Conservation (phyloP, 2,797 vertebrate genomes). For the Rallus crepitans region DNA sequence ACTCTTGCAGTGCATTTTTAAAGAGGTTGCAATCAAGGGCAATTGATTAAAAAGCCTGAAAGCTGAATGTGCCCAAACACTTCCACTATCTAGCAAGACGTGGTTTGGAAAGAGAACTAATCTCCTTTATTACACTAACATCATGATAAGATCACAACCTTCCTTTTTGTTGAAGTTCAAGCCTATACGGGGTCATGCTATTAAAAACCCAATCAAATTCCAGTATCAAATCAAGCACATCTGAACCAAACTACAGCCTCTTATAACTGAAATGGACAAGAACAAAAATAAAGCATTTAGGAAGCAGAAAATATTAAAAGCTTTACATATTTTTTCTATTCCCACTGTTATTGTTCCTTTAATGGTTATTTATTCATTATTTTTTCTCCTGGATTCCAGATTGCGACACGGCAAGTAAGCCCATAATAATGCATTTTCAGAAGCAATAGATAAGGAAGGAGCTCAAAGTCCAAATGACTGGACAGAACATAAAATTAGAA, state of each 20-base stretch:
- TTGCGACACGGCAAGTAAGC: background rate
- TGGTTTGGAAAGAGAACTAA: background rate
- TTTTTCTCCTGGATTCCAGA: background rate
- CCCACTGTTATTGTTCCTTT: background rate
- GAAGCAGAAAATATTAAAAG: background rate
- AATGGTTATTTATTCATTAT: background rate
- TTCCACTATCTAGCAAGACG: background rate
- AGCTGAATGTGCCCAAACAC: background rate
- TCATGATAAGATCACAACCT: slow-evolving; percentile 7
- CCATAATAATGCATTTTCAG: background rate
- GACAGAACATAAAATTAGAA: background rate
- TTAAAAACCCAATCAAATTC: background rate
- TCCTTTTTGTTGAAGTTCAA: background rate
- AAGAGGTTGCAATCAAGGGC: background rate
- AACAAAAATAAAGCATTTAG: background rate
- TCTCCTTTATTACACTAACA: background rate
- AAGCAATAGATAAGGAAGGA: slow-evolving; percentile 3
- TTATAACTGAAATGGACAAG: background rate
- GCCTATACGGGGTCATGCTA: background rate
- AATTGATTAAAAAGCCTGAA: slow-evolving; percentile 1
- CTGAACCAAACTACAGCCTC: slow-evolving; percentile 17
- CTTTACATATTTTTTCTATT: background rate
- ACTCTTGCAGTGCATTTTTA: background rate
- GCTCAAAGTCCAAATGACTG: background rate
- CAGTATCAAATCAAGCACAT: background rate